phyloP scores from a whole-genome alignment of 2,888 invertebrate genomes.

The Eupithecia inturbata region DNA sequence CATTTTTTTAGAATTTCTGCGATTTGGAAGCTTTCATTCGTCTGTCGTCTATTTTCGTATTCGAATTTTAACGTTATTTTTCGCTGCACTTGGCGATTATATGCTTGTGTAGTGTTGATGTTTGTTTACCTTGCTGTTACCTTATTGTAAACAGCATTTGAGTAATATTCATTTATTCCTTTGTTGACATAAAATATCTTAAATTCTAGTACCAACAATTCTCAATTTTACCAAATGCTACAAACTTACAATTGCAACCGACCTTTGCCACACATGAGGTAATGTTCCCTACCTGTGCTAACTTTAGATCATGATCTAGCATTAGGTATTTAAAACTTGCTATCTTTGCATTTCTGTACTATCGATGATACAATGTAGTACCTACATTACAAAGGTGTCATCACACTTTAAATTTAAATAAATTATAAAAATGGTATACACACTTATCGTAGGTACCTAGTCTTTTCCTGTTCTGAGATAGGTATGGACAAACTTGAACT shows the following conservation, averaged over 20 bases:
- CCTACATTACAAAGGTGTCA: neutral
- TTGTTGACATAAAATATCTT: neutral
- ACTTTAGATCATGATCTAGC: neutral
- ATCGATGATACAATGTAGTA: neutral
- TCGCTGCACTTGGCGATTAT: neutral
- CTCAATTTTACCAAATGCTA: neutral
- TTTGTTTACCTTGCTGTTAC: too few species aligned
- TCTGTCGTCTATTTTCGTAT: too few species aligned
- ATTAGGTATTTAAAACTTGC: neutral
- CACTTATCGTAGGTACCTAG: neutral
- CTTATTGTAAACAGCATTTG: neutral
- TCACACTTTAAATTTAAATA: neutral
- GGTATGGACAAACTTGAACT: constrained; percentile 3
- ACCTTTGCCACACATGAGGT: neutral
- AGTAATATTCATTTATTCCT: neutral
- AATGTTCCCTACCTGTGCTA: neutral
- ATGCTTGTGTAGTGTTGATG: neutral
- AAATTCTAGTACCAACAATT: neutral
- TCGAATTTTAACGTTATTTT: neutral
- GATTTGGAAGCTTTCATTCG: neutral
- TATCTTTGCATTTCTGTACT: neutral
- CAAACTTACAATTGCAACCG: neutral
- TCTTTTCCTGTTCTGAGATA: neutral
- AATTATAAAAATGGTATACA: neutral
- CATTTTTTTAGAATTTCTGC: too few species aligned